Evolutionary conservation across 2,888 invertebrate genomes (phyloP).

Genomic region (Diploptera punctata): DNA sequence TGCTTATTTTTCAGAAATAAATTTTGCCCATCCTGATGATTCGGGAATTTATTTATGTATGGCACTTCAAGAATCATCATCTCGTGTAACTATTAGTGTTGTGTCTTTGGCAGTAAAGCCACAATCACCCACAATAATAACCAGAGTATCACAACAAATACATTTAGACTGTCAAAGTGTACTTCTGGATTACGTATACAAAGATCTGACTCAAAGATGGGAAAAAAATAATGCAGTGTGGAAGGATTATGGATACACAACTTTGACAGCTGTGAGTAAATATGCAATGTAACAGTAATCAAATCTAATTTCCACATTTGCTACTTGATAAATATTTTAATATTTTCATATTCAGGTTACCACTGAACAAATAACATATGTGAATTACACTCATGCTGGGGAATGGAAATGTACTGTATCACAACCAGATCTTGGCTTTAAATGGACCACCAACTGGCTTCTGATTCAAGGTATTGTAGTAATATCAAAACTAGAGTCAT

Average conservation of each 20-base stretch:
- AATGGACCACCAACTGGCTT: slow-evolving; percentile 59
- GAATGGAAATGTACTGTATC: slow-evolving; percentile 61
- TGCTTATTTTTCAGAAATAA: slow-evolving; percentile 23
- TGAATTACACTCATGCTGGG: slow-evolving; percentile 57
- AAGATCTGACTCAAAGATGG: slow-evolving; percentile 58
- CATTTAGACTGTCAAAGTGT: slow-evolving; percentile 51
- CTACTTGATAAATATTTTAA: no score
- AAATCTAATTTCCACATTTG: background rate
- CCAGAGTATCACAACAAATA: slow-evolving; percentile 54
- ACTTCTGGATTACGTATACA: slow-evolving; percentile 58
- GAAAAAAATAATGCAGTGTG: slow-evolving; percentile 53
- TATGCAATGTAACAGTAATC: background rate
- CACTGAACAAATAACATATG: slow-evolving; percentile 51
- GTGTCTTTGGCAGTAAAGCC: slow-evolving; percentile 57
- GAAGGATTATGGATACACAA: slow-evolving; percentile 59
- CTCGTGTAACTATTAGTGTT: slow-evolving; percentile 56
- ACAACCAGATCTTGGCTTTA: slow-evolving; percentile 58
- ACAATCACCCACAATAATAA: slow-evolving; percentile 49
- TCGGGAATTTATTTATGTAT: slow-evolving; percentile 59
- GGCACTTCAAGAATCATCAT: slow-evolving; percentile 53
- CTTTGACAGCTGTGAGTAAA: slow-evolving; percentile 54
- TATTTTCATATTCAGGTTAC: slow-evolving; percentile 50
- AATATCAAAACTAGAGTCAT: no score
- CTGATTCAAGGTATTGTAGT: slow-evolving; percentile 55
- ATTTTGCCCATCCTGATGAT: background rate